phyloP scores from a whole-genome alignment of 2,797 vertebrate genomes.

The Anguilla pacifica region DNA sequence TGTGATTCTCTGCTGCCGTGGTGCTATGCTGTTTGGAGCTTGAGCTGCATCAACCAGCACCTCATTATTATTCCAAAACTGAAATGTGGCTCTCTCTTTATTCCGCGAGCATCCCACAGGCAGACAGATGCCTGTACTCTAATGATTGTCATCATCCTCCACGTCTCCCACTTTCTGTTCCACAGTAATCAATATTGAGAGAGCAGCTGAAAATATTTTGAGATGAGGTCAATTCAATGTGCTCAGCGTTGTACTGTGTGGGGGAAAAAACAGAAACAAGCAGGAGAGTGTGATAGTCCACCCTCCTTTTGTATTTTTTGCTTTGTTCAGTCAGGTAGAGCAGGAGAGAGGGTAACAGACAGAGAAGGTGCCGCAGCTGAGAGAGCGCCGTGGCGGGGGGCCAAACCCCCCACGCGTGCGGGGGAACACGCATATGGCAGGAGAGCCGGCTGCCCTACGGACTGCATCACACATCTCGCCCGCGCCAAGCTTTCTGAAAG shows the following conservation, averaged over 20 bases:
- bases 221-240: not conserved
- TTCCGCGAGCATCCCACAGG: not conserved
- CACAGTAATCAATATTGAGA: slow-evolving; percentile 2
- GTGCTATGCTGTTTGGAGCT: not conserved
- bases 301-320: not conserved
- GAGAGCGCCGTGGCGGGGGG: not conserved
- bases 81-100: not conserved
- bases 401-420: not conserved
- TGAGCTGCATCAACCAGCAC: not conserved
- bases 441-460: not conserved
- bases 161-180: not conserved
- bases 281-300: not conserved
- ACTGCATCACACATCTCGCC: not conserved
- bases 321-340: not conserved
- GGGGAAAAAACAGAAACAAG: not conserved
- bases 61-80: not conserved
- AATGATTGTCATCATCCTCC: slow-evolving; percentile 5
- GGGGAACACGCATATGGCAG: not conserved
- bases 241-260: not conserved
- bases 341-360: not conserved
- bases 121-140: not conserved
- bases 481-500: not conserved
- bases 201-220: not conserved
- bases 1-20: not conserved
- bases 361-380: not conserved